Percentiles rank a stretch among this genome's conserved stretches.
These are phyloP conservation scores for Ferdinandea cuprea DNA, from an alignment of 2,888 invertebrate genomes.

Conservation along the genomic window DNA sequence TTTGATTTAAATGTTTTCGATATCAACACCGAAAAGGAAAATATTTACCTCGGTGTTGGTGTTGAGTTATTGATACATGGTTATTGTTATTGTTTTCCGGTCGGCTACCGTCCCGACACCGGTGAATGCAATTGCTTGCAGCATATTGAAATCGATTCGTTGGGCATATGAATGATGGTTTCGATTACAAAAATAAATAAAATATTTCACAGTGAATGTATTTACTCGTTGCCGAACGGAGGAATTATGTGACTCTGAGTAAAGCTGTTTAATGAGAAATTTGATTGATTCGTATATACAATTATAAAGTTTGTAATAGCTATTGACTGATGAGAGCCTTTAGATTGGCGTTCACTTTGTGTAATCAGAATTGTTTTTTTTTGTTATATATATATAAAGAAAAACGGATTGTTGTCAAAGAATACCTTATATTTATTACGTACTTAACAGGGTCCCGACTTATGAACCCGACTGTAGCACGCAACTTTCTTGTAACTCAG, in stretches of 20 bases:
- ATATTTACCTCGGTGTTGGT: constrained; percentile 47
- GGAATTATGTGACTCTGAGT: constrained; percentile 2
- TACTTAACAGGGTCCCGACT: too few relatives aligned
- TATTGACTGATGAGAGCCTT: neutral
- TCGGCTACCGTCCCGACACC: neutral
- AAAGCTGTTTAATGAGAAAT: constrained; percentile 20
- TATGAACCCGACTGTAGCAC: too few relatives aligned
- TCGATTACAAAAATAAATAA: constrained; percentile 47
- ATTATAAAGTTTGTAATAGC: constrained; percentile 7
- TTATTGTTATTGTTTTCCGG: constrained; percentile 25
- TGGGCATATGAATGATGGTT: constrained; percentile 29
- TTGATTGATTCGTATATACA: constrained; percentile 14
- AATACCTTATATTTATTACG: too few relatives aligned
- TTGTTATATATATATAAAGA: too few relatives aligned
- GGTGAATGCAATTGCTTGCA: constrained; percentile 21
- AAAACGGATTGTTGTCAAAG: too few relatives aligned
- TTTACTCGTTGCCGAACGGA: neutral
- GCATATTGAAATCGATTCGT: constrained; percentile 51
- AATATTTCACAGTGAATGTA: constrained; percentile 24
- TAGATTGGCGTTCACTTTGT: neutral
- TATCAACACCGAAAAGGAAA: constrained; percentile 47
- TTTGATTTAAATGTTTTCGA: constrained; percentile 69
- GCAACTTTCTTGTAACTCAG: too few relatives aligned
- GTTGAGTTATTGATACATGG: constrained; percentile 37
- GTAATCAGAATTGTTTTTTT: neutral